phyloP scores from a whole-genome alignment of 2,797 vertebrate species.

The Merluccius polli region DNA sequence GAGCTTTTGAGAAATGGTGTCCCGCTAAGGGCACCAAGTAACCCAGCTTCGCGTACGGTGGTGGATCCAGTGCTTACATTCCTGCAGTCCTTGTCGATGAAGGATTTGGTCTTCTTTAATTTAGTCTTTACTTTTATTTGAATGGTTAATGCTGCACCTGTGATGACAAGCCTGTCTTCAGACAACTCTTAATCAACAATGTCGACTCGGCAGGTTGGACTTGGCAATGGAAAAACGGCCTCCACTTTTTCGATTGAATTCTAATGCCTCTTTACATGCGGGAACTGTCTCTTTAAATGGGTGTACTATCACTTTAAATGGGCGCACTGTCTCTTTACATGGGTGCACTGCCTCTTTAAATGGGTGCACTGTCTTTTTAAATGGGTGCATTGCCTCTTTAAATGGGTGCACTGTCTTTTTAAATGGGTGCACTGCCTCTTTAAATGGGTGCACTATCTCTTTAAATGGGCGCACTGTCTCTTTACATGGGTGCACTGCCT shows the following conservation, averaged over 20 bases:
- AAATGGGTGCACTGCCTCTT: conserved; percentile 44
- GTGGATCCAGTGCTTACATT: background rate
- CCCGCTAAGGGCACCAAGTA: background rate
- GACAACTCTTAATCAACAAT: background rate
- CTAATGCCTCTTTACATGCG: no score
- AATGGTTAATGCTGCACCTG: background rate
- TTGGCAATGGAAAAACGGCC: background rate
- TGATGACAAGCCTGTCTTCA: background rate
- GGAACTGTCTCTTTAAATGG: conserved; percentile 53
- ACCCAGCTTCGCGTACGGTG: background rate
- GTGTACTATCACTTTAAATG: no score
- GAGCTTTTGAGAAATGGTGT: no score
- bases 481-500: conserved; percentile 50
- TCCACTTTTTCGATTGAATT: background rate
- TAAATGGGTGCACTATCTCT: no score
- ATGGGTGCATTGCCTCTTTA: conserved; percentile 49
- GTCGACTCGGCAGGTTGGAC: background rate
- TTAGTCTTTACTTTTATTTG: background rate
- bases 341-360: conserved; percentile 52
- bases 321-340: conserved; percentile 52
- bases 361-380: no score
- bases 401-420: no score
- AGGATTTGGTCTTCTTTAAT: background rate
- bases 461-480: conserved; percentile 34
- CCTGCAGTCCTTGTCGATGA: background rate